Conservation (phyloP, 2,888 invertebrate genomes). For the Epistrophe grossulariae region DNA sequence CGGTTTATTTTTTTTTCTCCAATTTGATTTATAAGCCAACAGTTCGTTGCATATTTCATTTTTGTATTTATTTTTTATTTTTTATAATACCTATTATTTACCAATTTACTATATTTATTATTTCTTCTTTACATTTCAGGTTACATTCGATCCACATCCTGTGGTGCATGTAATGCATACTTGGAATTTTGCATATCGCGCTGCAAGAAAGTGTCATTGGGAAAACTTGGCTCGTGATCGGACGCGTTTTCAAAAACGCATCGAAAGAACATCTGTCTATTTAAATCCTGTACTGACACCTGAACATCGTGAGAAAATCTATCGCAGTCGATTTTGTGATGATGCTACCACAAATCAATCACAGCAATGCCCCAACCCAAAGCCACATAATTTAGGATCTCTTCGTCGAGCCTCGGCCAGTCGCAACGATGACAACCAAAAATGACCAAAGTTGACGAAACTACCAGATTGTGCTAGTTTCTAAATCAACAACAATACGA, state of each 20-base stretch:
- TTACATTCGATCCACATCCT: constrained; percentile 86
- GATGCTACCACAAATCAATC: constrained; percentile 27
- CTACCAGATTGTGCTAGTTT: constrained; percentile 56
- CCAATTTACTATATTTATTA: not conserved
- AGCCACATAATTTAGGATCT: constrained; percentile 12
- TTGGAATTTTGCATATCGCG: constrained; percentile 87
- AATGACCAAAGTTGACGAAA: constrained; percentile 60
- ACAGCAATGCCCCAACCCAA: constrained; percentile 7
- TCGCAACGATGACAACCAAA: constrained; percentile 42
- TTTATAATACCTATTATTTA: not conserved
- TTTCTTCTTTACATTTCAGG: constrained; percentile 83
- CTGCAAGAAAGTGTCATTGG: constrained; percentile 87
- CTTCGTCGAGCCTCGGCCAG: constrained; percentile 21
- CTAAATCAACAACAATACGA: constrained; percentile 38
- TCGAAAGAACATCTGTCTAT: constrained; percentile 78
- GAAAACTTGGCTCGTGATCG: constrained; percentile 85
- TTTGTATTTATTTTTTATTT: not conserved
- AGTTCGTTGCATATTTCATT: not conserved
- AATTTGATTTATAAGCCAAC: too few relatives aligned
- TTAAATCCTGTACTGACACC: constrained; percentile 79
- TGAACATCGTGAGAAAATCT: constrained; percentile 81
- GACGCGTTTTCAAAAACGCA: constrained; percentile 80
- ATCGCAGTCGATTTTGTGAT: constrained; percentile 79
- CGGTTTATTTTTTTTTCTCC: too few relatives aligned
- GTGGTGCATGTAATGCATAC: constrained; percentile 86